Percentiles rank a stretch among this genome's conserved stretches.
phyloP scores from a whole-genome alignment of 2,888 invertebrate genomes.

The Phalera bucephala region DNA sequence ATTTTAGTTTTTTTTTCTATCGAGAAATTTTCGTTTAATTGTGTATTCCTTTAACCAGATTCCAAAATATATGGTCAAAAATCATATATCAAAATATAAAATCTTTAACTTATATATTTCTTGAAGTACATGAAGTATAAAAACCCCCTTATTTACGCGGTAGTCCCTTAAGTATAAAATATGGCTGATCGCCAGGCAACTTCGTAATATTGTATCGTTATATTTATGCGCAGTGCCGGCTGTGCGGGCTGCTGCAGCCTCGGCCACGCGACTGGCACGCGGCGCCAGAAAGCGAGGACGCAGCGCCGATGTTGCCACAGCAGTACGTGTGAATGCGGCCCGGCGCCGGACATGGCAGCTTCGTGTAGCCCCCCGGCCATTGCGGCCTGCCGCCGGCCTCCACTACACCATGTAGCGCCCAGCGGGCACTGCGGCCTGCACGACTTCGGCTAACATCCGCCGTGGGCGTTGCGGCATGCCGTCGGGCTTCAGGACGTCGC shows the following conservation, averaged over 20 bases:
- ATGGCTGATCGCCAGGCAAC: too few species aligned
- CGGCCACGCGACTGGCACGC: slow-evolving; percentile 88
- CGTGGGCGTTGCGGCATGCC: background rate
- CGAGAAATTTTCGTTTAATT: too few species aligned
- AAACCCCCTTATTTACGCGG: too few species aligned
- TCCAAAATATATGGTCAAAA: too few species aligned
- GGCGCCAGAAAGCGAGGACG: slow-evolving; percentile 27
- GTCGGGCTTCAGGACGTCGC: background rate
- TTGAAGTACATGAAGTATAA: too few species aligned
- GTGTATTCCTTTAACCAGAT: too few species aligned
- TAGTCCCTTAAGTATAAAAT: too few species aligned
- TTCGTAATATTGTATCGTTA: too few species aligned
- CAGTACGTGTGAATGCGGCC: slow-evolving; percentile 27
- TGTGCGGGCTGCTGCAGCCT: slow-evolving; percentile 89
- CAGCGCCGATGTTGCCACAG: slow-evolving; percentile 33
- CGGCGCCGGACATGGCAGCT: slow-evolving; percentile 18
- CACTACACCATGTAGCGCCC: background rate
- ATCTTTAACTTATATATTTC: too few species aligned
- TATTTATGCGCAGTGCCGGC: slow-evolving; percentile 79
- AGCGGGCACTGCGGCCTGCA: background rate
- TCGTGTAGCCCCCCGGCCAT: slow-evolving; percentile 22
- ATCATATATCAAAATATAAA: too few species aligned
- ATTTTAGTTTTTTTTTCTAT: too few species aligned
- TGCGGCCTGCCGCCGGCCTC: too few species aligned
- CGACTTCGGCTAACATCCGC: background rate